phyloP scores from a whole-genome alignment of 2,797 vertebrate genomes.

The Pipistrellus nathusii region DNA sequence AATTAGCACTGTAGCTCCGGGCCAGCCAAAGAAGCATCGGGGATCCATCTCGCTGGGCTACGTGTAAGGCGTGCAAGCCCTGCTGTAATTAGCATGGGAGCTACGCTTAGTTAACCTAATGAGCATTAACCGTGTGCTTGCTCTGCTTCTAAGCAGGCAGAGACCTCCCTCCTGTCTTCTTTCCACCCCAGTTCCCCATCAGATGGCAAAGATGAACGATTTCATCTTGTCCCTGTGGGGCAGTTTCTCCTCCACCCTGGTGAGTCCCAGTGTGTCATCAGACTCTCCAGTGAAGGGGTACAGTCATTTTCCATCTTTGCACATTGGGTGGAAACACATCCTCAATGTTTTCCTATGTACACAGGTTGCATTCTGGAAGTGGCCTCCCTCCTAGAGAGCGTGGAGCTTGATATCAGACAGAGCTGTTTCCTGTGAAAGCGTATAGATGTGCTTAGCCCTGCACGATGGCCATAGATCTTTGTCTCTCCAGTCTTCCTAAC shows the following conservation, averaged over 20 bases:
- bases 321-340: not conserved
- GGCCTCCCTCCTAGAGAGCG: not conserved
- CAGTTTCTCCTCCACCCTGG: not conserved
- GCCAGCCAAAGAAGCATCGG: not conserved
- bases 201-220: not conserved
- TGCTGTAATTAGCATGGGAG: not conserved
- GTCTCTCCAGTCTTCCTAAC: not conserved
- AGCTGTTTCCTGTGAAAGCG: not conserved
- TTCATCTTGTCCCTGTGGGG: not conserved
- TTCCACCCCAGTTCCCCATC: not conserved
- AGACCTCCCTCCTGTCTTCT: not conserved
- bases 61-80: not conserved
- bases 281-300: not conserved
- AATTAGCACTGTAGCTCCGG: slow-evolving; percentile 2
- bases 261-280: not conserved
- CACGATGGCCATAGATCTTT: not conserved
- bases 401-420: not conserved
- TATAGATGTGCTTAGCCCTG: not conserved
- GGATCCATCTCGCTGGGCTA: not conserved
- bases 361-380: not conserved
- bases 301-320: not conserved
- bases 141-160: not conserved
- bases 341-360: not conserved
- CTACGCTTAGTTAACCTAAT: not conserved
- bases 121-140: accelerated